Evolutionary conservation across 2,888 invertebrate genomes (phyloP).

Genomic region (Dicycla oo): DNA sequence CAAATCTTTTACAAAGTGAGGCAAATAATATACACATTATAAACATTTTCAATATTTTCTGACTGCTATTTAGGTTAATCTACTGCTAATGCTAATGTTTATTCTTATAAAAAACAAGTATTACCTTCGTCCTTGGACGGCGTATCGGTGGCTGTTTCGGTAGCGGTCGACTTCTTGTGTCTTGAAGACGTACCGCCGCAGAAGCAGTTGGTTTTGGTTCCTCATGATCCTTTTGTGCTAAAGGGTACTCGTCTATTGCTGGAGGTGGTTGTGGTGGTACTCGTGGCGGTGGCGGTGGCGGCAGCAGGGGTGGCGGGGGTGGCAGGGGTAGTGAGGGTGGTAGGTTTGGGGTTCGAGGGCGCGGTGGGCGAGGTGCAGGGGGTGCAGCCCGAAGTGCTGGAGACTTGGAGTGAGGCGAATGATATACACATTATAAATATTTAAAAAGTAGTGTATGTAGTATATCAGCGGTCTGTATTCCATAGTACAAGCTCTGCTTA

Average conservation of each 20-base stretch:
- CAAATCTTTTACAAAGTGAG: not conserved
- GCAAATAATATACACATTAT: not conserved
- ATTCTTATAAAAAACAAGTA: not conserved
- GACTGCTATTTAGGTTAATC: not conserved
- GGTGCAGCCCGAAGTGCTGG: not conserved
- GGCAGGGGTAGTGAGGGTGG: not conserved
- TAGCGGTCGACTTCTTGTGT: constrained; percentile 3
- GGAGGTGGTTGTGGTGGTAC: constrained; percentile 34
- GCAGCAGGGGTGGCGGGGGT: fast-evolving
- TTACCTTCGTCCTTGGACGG: constrained; percentile 28
- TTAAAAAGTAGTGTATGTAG: no score
- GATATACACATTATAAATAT: no score
- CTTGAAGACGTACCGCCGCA: not conserved
- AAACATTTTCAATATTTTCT: not conserved
- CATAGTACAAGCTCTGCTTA: no score
- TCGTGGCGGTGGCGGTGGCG: not conserved
- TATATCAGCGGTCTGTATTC: no score
- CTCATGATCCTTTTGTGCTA: not conserved
- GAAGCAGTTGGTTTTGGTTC: not conserved
- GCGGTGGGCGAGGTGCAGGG: fast-evolving
- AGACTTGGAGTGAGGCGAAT: no score
- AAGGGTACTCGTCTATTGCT: not conserved
- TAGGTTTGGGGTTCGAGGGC: no score
- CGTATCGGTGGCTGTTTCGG: constrained; percentile 7
- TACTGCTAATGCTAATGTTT: not conserved